phyloP scores from a whole-genome alignment of 2,888 invertebrate genomes.

The Morpho achilles region DNA sequence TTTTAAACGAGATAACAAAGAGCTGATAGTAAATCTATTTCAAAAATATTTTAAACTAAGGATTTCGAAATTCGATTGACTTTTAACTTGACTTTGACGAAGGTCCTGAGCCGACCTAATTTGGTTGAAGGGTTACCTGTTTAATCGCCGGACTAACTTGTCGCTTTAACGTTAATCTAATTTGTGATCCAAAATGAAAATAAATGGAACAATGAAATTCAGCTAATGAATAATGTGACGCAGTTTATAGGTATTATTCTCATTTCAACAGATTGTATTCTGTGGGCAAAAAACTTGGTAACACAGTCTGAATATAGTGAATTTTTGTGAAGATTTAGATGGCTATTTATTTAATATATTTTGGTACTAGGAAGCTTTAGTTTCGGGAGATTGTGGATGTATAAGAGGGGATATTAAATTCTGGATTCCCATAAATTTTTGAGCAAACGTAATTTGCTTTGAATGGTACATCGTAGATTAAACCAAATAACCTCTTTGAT shows the following conservation, averaged over 20 bases:
- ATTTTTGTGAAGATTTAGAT: too few relatives aligned
- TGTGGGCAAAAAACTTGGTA: too few relatives aligned
- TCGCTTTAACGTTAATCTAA: slow-evolving; percentile 27
- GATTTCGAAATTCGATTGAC: slow-evolving; percentile 26
- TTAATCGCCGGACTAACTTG: slow-evolving; percentile 28
- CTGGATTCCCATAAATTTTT: too few relatives aligned
- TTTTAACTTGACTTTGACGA: slow-evolving; percentile 30
- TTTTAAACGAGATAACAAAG: too few relatives aligned
- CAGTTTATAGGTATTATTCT: slow-evolving; percentile 11
- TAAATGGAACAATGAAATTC: slow-evolving; percentile 18
- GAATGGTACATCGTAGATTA: too few relatives aligned
- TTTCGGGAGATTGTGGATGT: too few relatives aligned
- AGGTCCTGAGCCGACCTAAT: slow-evolving; percentile 29
- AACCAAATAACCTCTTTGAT: too few relatives aligned
- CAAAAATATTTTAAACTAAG: slow-evolving; percentile 10
- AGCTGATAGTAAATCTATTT: slow-evolving; percentile 13
- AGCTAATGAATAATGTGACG: slow-evolving; percentile 15
- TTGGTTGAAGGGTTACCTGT: slow-evolving; percentile 27
- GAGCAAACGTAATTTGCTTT: too few relatives aligned
- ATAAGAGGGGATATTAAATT: too few relatives aligned
- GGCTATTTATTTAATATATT: too few relatives aligned
- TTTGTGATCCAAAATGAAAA: slow-evolving; percentile 22
- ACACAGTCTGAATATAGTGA: too few relatives aligned
- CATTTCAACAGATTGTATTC: slow-evolving; percentile 1
- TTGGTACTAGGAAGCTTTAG: too few relatives aligned